Evolutionary conservation across 2,888 invertebrate genomes (phyloP).

Genomic region (Phymatocera aterrima): DNA sequence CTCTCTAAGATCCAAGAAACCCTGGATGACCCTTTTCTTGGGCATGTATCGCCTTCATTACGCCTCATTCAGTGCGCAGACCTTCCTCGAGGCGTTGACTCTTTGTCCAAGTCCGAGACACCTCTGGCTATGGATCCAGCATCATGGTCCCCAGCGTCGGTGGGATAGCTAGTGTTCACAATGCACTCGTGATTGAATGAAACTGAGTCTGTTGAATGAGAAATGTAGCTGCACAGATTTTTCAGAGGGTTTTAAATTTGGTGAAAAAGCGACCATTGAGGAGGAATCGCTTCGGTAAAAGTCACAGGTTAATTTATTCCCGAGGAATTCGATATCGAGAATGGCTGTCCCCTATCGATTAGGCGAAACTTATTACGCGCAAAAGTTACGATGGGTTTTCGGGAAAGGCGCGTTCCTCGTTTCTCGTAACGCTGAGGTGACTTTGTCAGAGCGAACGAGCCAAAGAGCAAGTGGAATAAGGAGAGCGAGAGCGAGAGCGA

Average conservation of each 20-base stretch:
- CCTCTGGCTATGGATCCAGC: constrained; percentile 22
- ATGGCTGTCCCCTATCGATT: constrained; percentile 61
- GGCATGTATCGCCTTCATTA: constrained; percentile 41
- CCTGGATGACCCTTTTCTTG: constrained; percentile 31
- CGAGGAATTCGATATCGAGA: constrained; percentile 53
- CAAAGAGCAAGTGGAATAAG: constrained; percentile 48
- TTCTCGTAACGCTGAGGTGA: constrained; percentile 49
- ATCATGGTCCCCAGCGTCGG: constrained; percentile 1
- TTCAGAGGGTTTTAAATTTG: neutral
- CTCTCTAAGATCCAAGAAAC: neutral
- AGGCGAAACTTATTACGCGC: constrained; percentile 61
- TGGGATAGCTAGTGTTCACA: neutral
- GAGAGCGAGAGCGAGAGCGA: constrained; percentile 48
- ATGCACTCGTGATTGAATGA: constrained; percentile 32
- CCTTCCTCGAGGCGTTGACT: constrained; percentile 20
- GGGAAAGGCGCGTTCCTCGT: too few relatives aligned
- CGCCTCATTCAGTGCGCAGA: constrained; percentile 36
- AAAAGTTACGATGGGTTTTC: constrained; percentile 53
- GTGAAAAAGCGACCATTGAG: constrained; percentile 31
- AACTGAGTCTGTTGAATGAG: neutral
- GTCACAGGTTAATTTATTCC: constrained; percentile 60
- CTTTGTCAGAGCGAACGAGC: constrained; percentile 40
- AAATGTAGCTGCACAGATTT: neutral
- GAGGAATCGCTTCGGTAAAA: constrained; percentile 41
- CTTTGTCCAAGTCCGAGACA: constrained; percentile 18